These are phyloP conservation scores for Caenorhabditis afra DNA, from an alignment of 2,888 invertebrate genomes.

Conservation along the genomic window DNA sequence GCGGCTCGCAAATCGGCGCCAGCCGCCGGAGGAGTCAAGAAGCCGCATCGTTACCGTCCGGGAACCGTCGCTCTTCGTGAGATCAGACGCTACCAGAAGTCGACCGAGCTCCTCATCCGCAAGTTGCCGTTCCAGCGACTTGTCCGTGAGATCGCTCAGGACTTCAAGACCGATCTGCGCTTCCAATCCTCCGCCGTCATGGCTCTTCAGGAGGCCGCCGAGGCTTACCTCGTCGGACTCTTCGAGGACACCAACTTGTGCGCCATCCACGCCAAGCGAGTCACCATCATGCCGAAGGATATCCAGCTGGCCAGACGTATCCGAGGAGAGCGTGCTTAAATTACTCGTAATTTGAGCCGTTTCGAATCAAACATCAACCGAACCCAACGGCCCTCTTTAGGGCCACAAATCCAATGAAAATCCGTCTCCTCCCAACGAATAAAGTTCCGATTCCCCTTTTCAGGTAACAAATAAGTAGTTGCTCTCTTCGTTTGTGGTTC, in stretches of 20 bases:
- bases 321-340: constrained; percentile 84
- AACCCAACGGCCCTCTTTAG: constrained; percentile 68
- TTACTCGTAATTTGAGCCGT: no score
- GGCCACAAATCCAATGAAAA: constrained; percentile 54
- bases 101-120: constrained; percentile 94
- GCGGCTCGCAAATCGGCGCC: no score
- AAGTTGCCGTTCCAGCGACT: constrained; percentile 94
- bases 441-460: no score
- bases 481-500: no score
- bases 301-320: constrained; percentile 96
- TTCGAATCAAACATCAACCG: no score
- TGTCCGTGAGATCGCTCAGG: constrained; percentile 96
- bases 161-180: constrained; percentile 96
- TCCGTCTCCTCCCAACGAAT: no score
- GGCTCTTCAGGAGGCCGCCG: no score
- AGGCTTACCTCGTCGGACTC: constrained; percentile 93
- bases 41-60: constrained; percentile 94
- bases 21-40: constrained; percentile 96
- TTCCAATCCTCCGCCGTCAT: constrained; percentile 96
- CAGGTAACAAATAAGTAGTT: no score
- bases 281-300: constrained; percentile 98
- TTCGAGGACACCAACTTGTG: constrained; percentile 97
- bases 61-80: constrained; percentile 96
- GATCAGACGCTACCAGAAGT: constrained; percentile 96
- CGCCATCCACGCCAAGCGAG: constrained; percentile 96